Conservation (phyloP, 2,888 invertebrate genomes). For the Deilephila elpenor region DNA sequence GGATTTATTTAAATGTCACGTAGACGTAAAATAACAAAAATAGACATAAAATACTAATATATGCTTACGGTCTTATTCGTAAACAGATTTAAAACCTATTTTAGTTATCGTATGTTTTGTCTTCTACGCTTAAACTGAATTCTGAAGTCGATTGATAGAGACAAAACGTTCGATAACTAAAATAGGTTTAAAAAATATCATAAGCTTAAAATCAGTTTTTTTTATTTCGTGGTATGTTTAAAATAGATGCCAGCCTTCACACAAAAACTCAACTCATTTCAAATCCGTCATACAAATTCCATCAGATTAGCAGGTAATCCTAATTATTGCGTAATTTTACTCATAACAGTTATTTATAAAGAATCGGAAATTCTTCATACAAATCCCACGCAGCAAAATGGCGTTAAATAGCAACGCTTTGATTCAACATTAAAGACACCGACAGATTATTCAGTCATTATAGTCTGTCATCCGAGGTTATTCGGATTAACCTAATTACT, state of each 20-base stretch:
- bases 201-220: no score
- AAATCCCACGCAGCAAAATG: constrained; percentile 18
- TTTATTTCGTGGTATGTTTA: background rate
- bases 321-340: constrained; percentile 3
- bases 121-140: no score
- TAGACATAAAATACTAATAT: no score
- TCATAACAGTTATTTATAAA: background rate
- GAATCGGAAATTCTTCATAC: background rate
- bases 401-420: constrained; percentile 11
- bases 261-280: background rate
- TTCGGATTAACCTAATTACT: constrained; percentile 25
- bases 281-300: background rate
- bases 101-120: no score
- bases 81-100: no score
- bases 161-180: no score
- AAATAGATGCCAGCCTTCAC: background rate
- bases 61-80: no score
- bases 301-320: constrained; percentile 10
- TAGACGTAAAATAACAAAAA: no score
- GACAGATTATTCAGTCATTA: constrained; percentile 18
- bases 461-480: constrained; percentile 18
- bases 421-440: constrained; percentile 20
- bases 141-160: no score
- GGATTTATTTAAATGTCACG: no score
- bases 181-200: no score